phyloP scores from a whole-genome alignment of 2,888 invertebrate genomes.

The Eupithecia inturbata region DNA sequence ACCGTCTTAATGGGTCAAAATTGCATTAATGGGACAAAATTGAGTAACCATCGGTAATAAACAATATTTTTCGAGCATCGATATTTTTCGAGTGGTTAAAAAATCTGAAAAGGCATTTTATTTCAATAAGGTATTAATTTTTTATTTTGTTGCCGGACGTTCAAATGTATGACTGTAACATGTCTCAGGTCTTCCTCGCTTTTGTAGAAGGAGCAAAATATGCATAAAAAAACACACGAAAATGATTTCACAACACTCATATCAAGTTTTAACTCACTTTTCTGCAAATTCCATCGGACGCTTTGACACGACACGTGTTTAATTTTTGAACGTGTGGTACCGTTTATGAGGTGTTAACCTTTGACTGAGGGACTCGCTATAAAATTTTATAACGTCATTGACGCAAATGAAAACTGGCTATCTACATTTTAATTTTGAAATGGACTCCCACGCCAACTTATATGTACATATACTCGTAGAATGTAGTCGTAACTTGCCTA shows the following conservation, averaged over 20 bases:
- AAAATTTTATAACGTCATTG: slow-evolving; percentile 4
- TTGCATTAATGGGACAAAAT: no score
- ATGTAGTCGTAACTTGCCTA: not conserved
- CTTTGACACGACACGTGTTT: slow-evolving; percentile 37
- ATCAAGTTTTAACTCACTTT: not conserved
- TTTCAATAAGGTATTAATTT: no score
- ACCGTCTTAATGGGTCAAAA: no score
- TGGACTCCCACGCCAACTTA: not conserved
- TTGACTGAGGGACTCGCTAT: slow-evolving; percentile 23
- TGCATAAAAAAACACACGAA: no score
- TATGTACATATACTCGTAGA: not conserved
- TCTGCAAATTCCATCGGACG: not conserved
- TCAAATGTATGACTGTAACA: no score
- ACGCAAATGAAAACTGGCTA: not conserved
- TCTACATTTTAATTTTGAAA: slow-evolving; percentile 3
- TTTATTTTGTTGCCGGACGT: no score
- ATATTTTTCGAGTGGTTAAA: no score
- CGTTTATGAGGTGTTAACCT: slow-evolving; percentile 37
- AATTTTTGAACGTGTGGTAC: slow-evolving; percentile 37
- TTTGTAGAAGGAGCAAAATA: no score
- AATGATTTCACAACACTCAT: not conserved
- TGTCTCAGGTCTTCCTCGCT: no score
- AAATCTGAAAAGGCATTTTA: no score
- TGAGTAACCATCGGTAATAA: no score
- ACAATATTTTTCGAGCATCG: no score